These are phyloP conservation scores for Rhynchopsitta pachyrhyncha DNA, from an alignment of 2,113 vertebrate genomes.

Conservation along the genomic window DNA sequence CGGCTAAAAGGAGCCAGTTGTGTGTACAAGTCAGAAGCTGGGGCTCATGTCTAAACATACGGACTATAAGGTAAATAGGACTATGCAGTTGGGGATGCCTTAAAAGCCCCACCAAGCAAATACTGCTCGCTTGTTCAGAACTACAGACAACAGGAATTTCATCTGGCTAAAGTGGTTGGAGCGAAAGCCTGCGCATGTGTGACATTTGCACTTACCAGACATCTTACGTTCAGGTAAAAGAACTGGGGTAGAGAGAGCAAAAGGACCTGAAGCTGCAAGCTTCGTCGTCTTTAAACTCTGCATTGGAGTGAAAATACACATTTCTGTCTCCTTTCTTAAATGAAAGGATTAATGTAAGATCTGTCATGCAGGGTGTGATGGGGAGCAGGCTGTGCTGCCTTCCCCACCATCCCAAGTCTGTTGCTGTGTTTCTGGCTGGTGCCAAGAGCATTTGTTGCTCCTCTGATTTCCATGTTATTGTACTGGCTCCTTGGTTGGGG, in stretches of 20 bases:
- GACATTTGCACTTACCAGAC: neutral
- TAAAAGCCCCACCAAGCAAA: neutral
- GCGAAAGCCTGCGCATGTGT: neutral
- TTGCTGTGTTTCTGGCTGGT: neutral
- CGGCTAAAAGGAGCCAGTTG: neutral
- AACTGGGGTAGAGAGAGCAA: neutral
- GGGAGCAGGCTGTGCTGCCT: neutral
- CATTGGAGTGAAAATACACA: neutral
- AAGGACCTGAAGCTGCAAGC: neutral
- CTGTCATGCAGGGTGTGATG: neutral
- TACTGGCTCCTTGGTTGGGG: neutral
- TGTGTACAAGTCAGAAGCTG: fast-evolving
- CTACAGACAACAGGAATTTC: neutral
- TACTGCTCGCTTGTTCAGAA: neutral
- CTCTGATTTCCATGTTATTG: neutral
- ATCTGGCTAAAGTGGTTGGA: neutral
- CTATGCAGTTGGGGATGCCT: neutral
- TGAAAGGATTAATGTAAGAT: neutral
- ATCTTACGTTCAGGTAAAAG: neutral
- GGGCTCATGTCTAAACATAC: neutral
- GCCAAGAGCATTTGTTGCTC: neutral
- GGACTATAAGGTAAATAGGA: neutral
- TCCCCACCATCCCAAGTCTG: neutral
- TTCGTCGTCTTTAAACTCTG: neutral
- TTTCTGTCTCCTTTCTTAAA: neutral